Evolutionary conservation across 2,113 vertebrate genomes (phyloP), one percentile per base, ranked within the genome.

Genomic region (Aramus guarauna): DNA sequence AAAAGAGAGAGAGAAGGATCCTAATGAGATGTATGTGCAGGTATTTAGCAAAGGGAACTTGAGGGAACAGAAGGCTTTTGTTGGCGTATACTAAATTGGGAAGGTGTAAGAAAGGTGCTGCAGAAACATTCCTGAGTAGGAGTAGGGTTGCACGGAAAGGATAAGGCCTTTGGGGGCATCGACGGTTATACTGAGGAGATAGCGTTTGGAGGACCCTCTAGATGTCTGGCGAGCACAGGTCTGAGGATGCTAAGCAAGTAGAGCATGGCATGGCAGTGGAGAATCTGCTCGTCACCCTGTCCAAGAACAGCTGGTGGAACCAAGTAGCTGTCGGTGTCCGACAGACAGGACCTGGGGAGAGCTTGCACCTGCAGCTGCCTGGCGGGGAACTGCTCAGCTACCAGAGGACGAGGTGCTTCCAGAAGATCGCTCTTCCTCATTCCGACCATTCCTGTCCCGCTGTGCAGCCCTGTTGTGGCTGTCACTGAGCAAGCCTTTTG

Each of bases 101-200:
- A 39, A 75, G 13, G 24, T 36, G 24, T 72, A 59, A 53, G 32
- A 45, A 59, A 50, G 58, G 9, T 24, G 41, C 66, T 58, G 19
- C 36, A 26, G 5, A 72, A 84, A 48, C 36, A 29, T 58, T 78
- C 30, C 58, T 22, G 26, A 62, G 16, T n/a, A 47, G 45, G 12
- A 78, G 37, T 15, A 66, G 22, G 12, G 9, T 52, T 55, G 22
- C 17, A 66, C 12, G 2, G 32, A 45, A 82, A 60, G 21, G 13
- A 14, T 30, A 62, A 76, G 7, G 16, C 12, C 30, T 5, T 84
- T n/a, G 9, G 3, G 5, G 2, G 4, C 55, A 47, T 4, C 17
- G 12, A 60, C 0, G 0, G 9, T 63, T 56, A 32, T 5, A 37
- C 9, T 36, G 23, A 67, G 11, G 15, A 79, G 7, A 13, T 8